Base-by-base conservation (phyloP, 2,113 vertebrate species). In the Pao palembangensis region DNA sequence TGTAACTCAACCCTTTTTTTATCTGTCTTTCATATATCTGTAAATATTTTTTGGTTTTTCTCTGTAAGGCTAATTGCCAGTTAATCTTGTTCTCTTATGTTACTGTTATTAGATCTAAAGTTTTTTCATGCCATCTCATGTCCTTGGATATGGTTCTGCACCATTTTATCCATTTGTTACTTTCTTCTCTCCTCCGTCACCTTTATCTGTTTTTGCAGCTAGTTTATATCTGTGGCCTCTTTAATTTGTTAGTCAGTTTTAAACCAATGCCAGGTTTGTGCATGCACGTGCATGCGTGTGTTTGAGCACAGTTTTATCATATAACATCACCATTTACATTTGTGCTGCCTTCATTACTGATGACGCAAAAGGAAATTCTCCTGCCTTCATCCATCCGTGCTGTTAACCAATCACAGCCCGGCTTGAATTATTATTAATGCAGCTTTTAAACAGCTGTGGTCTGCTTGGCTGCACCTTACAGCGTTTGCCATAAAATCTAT, bases 121-220 rank as follows among this genome's bases (percentile, higher is more conserved):
- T 43, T 5, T 21, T 55, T 54, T 49, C 54, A 44, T 48, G 56
- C 55, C 47, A 50, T 57, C 67, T 50, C 54, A 62, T 70, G 46
- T 57, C 43, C 28, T 31, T 31, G 28, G 5, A 31, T 31, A 31
- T 31, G 6, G 28, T 0, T 16, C 72, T 66, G 58, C 51, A 53
- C 67, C 65, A 71, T 75, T 72, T 49, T 68, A 31, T 56, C 13
- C n/a, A n/a, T n/a, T n/a, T 67, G 67, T 52, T 63, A 13, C 73
- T 50, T 67, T 61, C 76, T 71, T 57, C 65, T 16, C 67, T 71
- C 34, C 67, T 69, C 58, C 21, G 61, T 46, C 56, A 38, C 34
- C 48, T 23, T 54, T 42, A 52, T 61, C 38, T 67, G 31, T 47
- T 10, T 56, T 50, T 67, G 28, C 6, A 8, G 28, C 28, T 31